Evolutionary conservation across 2,797 vertebrate species (phyloP).

Genomic region (Gallinago solitaria): DNA sequence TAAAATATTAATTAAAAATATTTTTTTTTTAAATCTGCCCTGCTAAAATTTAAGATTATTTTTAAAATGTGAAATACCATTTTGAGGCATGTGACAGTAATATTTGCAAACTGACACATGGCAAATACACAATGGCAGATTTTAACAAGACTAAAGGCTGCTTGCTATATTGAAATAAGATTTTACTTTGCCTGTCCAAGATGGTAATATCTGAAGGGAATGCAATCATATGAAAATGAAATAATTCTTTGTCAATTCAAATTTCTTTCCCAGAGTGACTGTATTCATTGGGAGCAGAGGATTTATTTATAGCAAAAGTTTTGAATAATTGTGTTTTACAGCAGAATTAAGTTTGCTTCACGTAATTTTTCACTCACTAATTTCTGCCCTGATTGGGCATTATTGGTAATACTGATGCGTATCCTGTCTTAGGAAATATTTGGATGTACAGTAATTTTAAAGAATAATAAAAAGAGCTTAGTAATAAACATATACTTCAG

Average conservation of each 20-base stretch:
- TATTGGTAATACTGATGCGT: background rate
- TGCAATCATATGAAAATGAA: background rate
- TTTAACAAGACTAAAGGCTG: background rate
- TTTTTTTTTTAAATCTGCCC: background rate
- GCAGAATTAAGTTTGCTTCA: background rate
- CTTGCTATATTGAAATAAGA: background rate
- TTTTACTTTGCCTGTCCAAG: background rate
- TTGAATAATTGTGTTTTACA: background rate
- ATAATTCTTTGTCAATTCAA: background rate
- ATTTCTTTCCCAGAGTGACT: background rate
- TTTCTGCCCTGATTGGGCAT: background rate
- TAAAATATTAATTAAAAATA: background rate
- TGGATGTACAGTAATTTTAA: background rate
- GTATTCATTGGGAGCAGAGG: background rate
- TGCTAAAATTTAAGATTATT: background rate
- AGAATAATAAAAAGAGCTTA: background rate
- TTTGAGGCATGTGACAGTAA: background rate
- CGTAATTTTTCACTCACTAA: background rate
- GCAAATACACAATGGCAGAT: background rate
- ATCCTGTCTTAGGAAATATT: background rate
- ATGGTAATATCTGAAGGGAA: background rate
- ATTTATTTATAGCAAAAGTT: background rate
- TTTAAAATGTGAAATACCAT: background rate
- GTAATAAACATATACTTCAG: background rate
- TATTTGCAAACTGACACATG: background rate